These are phyloP conservation scores for Amyelois transitella DNA, from an alignment of 1,140 invertebrate genomes.

Conservation along the genomic window DNA sequence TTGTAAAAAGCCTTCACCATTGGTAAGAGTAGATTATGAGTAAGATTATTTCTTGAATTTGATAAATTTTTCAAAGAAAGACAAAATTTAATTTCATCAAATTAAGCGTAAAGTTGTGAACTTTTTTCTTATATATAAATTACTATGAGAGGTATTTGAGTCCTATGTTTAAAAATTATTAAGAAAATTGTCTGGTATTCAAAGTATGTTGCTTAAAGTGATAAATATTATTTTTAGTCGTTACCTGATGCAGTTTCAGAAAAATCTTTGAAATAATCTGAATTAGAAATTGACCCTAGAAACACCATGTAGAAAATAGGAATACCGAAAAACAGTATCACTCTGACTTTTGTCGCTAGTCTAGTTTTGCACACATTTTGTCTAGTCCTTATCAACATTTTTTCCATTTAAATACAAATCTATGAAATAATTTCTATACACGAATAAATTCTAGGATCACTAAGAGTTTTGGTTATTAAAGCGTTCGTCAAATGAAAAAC, in stretches of 20 bases:
- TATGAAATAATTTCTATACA: constrained; percentile 21
- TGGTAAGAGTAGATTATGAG: too few relatives aligned
- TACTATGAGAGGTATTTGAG: too few relatives aligned
- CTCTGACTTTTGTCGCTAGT: constrained; percentile 36
- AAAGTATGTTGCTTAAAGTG: too few relatives aligned
- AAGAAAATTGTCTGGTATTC: too few relatives aligned
- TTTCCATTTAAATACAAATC: constrained; percentile 40
- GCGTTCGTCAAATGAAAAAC: constrained; percentile 59
- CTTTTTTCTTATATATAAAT: too few relatives aligned
- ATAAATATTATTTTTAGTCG: neutral
- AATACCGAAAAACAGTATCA: constrained; percentile 46
- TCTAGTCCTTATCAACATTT: constrained; percentile 64
- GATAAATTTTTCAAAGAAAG: too few relatives aligned
- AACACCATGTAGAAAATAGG: constrained; percentile 32
- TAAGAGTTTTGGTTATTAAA: constrained; percentile 4
- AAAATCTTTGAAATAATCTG: neutral
- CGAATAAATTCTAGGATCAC: constrained; percentile 7
- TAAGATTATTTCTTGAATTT: too few relatives aligned
- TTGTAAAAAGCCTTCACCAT: too few relatives aligned
- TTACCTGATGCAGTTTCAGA: neutral
- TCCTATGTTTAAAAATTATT: too few relatives aligned
- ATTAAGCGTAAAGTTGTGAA: too few relatives aligned
- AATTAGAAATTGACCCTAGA: neutral
- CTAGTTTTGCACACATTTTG: constrained; percentile 31
- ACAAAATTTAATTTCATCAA: too few relatives aligned